Percentiles rank a stretch among this genome's conserved stretches.
Conservation (phyloP, 1,140 invertebrate species). For the Euura saliciscinereae region DNA sequence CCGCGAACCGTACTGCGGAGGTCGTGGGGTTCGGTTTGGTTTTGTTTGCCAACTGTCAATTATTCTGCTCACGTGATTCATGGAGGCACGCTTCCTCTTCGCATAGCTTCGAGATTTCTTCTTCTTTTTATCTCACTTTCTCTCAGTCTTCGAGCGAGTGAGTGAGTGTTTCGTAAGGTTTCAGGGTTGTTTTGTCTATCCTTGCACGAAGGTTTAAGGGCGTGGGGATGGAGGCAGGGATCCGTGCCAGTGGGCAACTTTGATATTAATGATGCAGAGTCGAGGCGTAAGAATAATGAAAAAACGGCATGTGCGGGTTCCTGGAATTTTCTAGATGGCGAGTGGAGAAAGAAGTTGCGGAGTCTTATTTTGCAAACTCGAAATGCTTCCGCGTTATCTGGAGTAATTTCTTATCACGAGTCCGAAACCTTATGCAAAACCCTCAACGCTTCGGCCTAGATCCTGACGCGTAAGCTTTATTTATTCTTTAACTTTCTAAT, state of each 20-base stretch:
- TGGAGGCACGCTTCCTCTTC: neutral
- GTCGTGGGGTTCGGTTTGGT: neutral
- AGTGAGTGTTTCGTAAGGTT: no score
- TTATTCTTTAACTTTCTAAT: no score
- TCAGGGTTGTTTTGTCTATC: neutral
- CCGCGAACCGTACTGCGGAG: neutral
- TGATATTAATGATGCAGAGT: slow-evolving; percentile 5
- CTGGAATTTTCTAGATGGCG: neutral
- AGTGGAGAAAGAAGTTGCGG: neutral
- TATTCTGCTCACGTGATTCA: slow-evolving; percentile 4
- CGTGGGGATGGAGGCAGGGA: no score
- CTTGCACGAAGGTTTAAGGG: neutral
- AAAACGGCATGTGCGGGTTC: neutral
- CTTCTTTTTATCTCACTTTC: neutral
- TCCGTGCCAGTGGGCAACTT: neutral
- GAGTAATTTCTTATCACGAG: neutral
- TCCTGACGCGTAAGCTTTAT: no score
- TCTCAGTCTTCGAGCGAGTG: no score
- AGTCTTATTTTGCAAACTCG: neutral
- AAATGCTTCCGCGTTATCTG: neutral
- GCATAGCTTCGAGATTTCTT: neutral
- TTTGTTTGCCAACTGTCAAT: neutral
- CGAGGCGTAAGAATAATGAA: neutral
- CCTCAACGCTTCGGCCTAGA: no score
- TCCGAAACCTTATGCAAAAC: neutral